A percentile compares a stretch with the other conserved stretches of the same genome.
Evolutionary conservation across 2,797 vertebrate genomes (phyloP).

Genomic region (Mormyrus hasselquistii): DNA sequence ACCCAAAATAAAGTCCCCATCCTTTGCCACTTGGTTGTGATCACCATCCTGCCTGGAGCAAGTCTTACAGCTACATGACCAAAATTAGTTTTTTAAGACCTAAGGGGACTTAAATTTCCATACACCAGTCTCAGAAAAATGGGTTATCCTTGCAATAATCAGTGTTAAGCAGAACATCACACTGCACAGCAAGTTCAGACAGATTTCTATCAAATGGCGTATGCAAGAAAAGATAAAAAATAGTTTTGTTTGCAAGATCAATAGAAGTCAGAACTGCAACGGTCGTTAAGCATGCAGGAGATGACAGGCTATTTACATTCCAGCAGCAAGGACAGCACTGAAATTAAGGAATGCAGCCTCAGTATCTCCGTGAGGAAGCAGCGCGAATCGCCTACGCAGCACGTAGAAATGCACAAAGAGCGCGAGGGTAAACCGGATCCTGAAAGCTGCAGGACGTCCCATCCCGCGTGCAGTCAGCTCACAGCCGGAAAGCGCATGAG

Average conservation of each 20-base stretch:
- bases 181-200: background rate
- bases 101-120: conserved; percentile 5
- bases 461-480: background rate
- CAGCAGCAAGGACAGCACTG: background rate
- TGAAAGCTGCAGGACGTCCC: background rate
- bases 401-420: background rate
- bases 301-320: conserved; percentile 7
- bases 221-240: background rate
- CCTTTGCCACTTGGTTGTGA: background rate
- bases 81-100: background rate
- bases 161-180: background rate
- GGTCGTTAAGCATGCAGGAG: background rate
- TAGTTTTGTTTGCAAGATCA: conserved; percentile 1
- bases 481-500: background rate
- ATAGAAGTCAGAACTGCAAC: background rate
- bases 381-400: background rate
- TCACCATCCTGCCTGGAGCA: background rate
- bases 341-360: background rate
- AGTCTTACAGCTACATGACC: background rate
- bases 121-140: background rate
- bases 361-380: background rate
- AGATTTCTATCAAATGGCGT: background rate
- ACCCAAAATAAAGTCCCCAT: background rate
- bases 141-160: conserved; percentile 6
- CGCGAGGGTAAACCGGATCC: background rate